Evolutionary conservation across 2,113 vertebrate genomes (phyloP), one percentile per base, ranked within the genome.

Genomic region (Orthonyx spaldingii): DNA sequence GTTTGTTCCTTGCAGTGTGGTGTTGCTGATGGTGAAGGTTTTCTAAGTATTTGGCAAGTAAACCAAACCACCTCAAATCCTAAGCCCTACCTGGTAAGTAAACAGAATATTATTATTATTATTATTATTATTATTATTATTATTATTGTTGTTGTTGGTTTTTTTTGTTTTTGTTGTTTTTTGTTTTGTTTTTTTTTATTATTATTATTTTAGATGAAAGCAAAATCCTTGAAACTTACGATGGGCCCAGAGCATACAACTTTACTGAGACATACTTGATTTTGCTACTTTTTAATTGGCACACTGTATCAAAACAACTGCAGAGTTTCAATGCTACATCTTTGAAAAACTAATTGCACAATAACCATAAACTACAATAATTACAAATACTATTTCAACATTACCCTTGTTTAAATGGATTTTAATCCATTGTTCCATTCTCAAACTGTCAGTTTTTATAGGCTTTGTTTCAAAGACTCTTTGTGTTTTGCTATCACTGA

Each of bases 11-110:
- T 97, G 55, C 94, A 99, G 99, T 99, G 99, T 89, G 99, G 99
- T 28, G 99, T 99, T 69, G 99, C 99, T 47, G 99, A 99, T 69
- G 99, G 99, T 76, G 99, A 99, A 93, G 99, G 99, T 52, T 99
- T 99, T 98, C 98, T 99, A 93, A 99, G 99, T 95, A 98, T 99
- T 82, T 99, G 99, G 99, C 99, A 99, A 98, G 99, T 99, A 96
- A 99, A 99, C 96, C 99, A 99, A 97, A 98, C 99, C 15, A 98
- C 98, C 47, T 99, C 99, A 47, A 99, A 99, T 97, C 99, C 99
- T 59, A 99, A 99, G 97, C 99, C 99, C 21, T 99, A 99, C 84
- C 97, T 99, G 98, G 99, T 99, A 97, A 98, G 99, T 97, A 60
- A 72, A 55, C 9, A 52, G 32, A 79, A 9, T 37, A 32, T 44